Conservation (phyloP, 2,113 vertebrate species). For the Tenrec ecaudatus region DNA sequence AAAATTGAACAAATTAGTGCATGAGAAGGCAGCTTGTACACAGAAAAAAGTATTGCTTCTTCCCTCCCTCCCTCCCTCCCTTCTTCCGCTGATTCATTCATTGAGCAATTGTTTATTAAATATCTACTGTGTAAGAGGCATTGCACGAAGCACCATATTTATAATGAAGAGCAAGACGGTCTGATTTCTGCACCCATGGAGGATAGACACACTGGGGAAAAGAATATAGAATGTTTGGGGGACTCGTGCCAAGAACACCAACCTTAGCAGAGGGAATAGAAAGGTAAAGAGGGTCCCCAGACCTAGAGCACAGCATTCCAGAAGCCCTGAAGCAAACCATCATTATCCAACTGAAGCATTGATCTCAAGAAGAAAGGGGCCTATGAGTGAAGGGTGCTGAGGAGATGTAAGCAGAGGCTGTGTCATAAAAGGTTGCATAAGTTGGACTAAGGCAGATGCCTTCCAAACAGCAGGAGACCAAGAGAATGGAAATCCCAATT, state of each 20-base stretch:
- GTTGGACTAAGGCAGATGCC: neutral
- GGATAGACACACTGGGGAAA: neutral
- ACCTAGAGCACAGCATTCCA: neutral
- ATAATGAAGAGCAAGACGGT: neutral
- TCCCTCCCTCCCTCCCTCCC: neutral
- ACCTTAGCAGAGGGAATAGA: neutral
- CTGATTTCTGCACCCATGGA: fast-evolving
- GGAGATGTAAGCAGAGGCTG: neutral
- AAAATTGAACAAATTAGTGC: neutral
- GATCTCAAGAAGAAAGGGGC: neutral
- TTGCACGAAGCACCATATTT: no score
- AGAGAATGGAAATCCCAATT: no score
- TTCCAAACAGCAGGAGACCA: neutral
- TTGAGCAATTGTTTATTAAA: no score
- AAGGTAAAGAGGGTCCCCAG: neutral
- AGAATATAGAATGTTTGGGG: neutral
- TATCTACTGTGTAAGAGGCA: no score
- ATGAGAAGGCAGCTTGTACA: neutral
- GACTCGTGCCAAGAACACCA: neutral
- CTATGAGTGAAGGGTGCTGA: no score
- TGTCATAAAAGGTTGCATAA: neutral
- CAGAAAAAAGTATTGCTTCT: neutral
- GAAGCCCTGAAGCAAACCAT: neutral
- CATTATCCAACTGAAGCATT: fast-evolving
- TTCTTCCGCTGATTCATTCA: neutral